These are phyloP conservation scores for Cetoscarus ocellatus DNA, from an alignment of 2,797 vertebrate species.

Conservation along the genomic window DNA sequence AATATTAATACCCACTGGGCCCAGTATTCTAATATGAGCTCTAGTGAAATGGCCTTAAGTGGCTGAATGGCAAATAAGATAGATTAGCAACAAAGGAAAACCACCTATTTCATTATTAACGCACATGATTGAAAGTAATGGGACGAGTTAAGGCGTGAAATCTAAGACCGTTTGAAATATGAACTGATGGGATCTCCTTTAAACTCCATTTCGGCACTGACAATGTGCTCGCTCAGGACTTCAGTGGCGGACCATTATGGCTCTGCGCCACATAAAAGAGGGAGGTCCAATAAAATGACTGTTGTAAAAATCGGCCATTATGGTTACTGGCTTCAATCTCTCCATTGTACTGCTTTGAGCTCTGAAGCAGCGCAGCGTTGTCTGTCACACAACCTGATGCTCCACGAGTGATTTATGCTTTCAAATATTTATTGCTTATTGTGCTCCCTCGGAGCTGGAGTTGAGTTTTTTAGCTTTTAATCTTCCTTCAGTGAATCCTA, in stretches of 20 bases:
- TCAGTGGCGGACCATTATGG: slow-evolving; percentile 45
- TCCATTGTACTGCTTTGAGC: slow-evolving; percentile 8
- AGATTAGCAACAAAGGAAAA: slow-evolving; percentile 80
- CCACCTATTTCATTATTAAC: slow-evolving; percentile 77
- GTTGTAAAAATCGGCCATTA: slow-evolving; percentile 33
- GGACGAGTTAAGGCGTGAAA: slow-evolving; percentile 48
- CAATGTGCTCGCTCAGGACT: slow-evolving; percentile 43
- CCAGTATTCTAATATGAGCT: slow-evolving; percentile 77
- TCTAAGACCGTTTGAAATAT: slow-evolving; percentile 71
- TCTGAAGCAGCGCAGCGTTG: not conserved
- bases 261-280: slow-evolving; percentile 43
- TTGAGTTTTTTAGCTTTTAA: not conserved
- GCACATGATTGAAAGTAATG: slow-evolving; percentile 72
- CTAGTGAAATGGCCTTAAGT: slow-evolving; percentile 76
- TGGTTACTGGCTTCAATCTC: slow-evolving; percentile 40
- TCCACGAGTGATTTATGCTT: not conserved
- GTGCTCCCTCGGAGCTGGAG: not conserved
- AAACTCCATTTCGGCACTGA: slow-evolving; percentile 30
- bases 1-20: slow-evolving; percentile 82
- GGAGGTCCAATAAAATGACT: slow-evolving; percentile 45
- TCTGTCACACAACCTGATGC: slow-evolving; percentile 10
- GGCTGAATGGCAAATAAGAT: slow-evolving; percentile 77
- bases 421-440: not conserved
- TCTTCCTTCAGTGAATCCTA: slow-evolving; percentile 1
- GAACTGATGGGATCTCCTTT: slow-evolving; percentile 61